Conservation (phyloP, 2,888 invertebrate species). For the Blastobasis lacticolella region DNA sequence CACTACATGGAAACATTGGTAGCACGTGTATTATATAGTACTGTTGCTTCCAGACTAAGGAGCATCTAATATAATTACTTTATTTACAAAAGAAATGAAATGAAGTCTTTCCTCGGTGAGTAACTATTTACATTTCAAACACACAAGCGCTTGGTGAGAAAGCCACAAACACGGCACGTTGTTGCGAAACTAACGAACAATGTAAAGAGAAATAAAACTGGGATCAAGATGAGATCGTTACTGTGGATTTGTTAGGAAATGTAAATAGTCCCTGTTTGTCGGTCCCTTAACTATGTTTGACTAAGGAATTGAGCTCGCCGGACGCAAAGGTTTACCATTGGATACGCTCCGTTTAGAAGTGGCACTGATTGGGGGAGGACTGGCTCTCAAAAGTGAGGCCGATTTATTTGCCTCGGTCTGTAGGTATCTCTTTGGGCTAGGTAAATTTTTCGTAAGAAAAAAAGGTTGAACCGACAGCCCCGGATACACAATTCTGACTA, state of each 20-base stretch:
- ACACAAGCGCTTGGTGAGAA: no score
- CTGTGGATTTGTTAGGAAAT: conserved; percentile 44
- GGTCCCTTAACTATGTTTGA: conserved; percentile 55
- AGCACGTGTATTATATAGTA: no score
- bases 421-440: not conserved
- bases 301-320: conserved; percentile 34
- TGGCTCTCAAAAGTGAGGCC: not conserved
- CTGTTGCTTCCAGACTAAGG: no score
- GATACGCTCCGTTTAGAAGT: conserved; percentile 14
- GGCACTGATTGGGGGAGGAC: conserved; percentile 3
- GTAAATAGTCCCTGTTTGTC: conserved; percentile 48
- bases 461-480: no score
- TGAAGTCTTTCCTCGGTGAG: no score
- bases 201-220: conserved; percentile 24
- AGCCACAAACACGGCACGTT: no score
- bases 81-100: no score
- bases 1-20: no score
- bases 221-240: conserved; percentile 42
- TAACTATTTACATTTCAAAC: no score
- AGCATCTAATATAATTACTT: no score
- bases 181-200: no score
- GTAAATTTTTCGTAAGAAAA: not conserved
- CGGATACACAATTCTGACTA: no score
- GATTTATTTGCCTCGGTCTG: not conserved
- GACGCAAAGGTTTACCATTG: conserved; percentile 26